A percentile compares a stretch with the other conserved stretches of the same genome.
phyloP scores from a whole-genome alignment of 1,140 invertebrate species.

The Drosophila ficusphila region DNA sequence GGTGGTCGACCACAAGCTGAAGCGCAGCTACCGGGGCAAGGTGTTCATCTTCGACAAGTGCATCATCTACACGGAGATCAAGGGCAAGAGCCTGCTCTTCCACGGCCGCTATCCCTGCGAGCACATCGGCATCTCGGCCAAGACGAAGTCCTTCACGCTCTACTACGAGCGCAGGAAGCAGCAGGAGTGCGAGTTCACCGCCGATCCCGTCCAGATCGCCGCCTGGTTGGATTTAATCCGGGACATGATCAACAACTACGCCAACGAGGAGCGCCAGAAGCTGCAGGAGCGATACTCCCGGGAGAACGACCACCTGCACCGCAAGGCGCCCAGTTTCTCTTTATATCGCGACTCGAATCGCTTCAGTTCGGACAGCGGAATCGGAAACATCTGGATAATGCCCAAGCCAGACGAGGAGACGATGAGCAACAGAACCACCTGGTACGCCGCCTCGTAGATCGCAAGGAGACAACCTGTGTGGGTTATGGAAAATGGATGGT shows the following conservation, averaged over 20 bases:
- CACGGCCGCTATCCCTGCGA: slow-evolving; percentile 82
- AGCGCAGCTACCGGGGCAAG: slow-evolving; percentile 72
- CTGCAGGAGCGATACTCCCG: slow-evolving; percentile 67
- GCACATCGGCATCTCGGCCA: slow-evolving; percentile 72
- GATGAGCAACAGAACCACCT: slow-evolving; percentile 66
- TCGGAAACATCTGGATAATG: slow-evolving; percentile 78
- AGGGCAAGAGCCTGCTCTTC: slow-evolving; percentile 74
- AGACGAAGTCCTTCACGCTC: slow-evolving; percentile 72
- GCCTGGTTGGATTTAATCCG: slow-evolving; percentile 73
- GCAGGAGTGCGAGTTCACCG: slow-evolving; percentile 77
- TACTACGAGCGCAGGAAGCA: slow-evolving; percentile 78
- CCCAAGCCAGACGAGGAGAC: slow-evolving; percentile 72
- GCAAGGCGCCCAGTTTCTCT: slow-evolving; percentile 73
- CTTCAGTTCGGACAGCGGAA: slow-evolving; percentile 80
- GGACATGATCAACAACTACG: slow-evolving; percentile 76
- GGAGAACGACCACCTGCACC: slow-evolving; percentile 74
- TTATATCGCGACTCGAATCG: slow-evolving; percentile 80
- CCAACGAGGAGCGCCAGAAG: slow-evolving; percentile 71
- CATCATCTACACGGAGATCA: slow-evolving; percentile 83
- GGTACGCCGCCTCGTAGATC: slow-evolving; percentile 64
- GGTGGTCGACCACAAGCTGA: slow-evolving; percentile 62
- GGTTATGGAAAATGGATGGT: not conserved
- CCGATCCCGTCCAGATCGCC: slow-evolving; percentile 58
- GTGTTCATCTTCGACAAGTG: slow-evolving; percentile 84
- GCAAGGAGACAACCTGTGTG: not conserved